Base-by-base conservation (phyloP, 2,888 invertebrate genomes). In the Osmoderma eremita region DNA sequence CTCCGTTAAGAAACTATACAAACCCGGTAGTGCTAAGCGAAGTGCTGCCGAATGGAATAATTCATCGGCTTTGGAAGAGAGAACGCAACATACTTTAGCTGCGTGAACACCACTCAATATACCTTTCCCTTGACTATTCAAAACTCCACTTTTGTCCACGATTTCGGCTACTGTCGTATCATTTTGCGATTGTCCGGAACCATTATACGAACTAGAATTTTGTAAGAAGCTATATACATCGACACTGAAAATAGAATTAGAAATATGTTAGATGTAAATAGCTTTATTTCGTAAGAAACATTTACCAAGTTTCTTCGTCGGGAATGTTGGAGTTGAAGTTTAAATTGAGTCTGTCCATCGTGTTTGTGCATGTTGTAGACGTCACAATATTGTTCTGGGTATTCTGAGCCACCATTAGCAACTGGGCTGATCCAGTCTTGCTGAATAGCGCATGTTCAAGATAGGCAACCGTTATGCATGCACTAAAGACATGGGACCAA, bases 401-500 rank as follows among this genome's bases (percentile, higher is more conserved):
- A 74, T 88, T 90, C 82, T 89, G 88, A 0, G 88, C 86, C 0
- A 88, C 86, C 79, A 89, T 88, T 0, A 90, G 85, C 12, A 89
- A 83, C 6, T 88, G 86, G 1, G 88, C 87, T 72, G 89, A 89
- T 36, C 90, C 91, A 73, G 93, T 93, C 76, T 91, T 90, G 22
- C 95, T 94, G 76, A 96, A 96, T 72, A 95, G 88, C 0, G 91
- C 91, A 79, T 96, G 95, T 76, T 98, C 98, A 76, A 97, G 83
- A 76, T 93, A 93, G 3, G 95, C 92, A 4, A 97, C 94, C 79
- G 97, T 96, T 41, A 96, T 90, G 74, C 96, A 96, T 17, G 96
- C 96, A 76, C 92, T 90, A 79, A 98, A 95, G 68, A 98, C 94
- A 78, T 98, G 96, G 70, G 93, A 92, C 98, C 98, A 98, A 77